Evolutionary conservation across 2,888 invertebrate genomes (phyloP), one percentile per base, ranked within the genome.

Genomic region (Ophion ventricosus): DNA sequence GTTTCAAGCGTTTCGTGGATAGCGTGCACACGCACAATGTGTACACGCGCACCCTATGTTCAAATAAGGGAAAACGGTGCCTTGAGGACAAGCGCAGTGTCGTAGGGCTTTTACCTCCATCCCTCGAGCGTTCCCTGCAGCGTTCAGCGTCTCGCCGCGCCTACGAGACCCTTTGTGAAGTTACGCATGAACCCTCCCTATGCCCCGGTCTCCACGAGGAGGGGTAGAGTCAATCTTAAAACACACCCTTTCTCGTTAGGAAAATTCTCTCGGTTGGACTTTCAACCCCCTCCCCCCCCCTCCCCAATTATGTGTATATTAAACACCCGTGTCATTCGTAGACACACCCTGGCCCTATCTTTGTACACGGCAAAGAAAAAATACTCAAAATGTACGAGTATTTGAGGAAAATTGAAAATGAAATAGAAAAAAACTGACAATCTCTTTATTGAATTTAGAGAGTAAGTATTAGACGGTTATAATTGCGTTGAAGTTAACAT

Each of bases 301-400:
- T n/a, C 73, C 61, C 73, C 59, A 43, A 73, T 73, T 59, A 73
- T 17, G 49, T 25, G 61, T 61, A 63, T 61, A 72, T 49, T 25
- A 61, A 40, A 57, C 25, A 59, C 1, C 17, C 54, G 17, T 8
- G 8, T 26, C 67, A 3, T 56, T 70, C 54, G 20, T 5, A 4
- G 35, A 23, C 73, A 43, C 73, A 61, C 61, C 61, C 43, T 14
- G 49, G 49, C 2, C 49, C 49, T 49, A 14, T 40, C 35, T 23
- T 40, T 23, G 0, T 59, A 8, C 26, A n/a, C n/a, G 25, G 35
- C 14, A 23, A 17, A 23, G 43, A 23, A 43, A 70, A 61, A 61
- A 43, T 35, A 59, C 8, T n/a, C 25, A 17, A 1, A 0, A 25
- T 40, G 8, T 3, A 20, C 14, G 43, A 17, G 26, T 23, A 14